Evolutionary conservation across 2,797 vertebrate species (phyloP).

Genomic region (Anguilla obscura): DNA sequence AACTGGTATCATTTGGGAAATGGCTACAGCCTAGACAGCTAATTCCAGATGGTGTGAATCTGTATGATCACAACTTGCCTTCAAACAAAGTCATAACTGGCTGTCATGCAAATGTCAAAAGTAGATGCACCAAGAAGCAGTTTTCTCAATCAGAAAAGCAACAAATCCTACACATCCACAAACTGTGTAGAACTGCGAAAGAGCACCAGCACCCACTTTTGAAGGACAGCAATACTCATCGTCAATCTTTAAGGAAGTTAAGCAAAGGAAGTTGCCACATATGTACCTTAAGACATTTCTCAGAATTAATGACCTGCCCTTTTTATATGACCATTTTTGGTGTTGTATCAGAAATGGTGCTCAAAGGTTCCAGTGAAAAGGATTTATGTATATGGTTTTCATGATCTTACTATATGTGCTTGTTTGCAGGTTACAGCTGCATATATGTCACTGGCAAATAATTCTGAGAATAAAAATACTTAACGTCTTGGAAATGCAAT

Average conservation of each 20-base stretch:
- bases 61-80: no score
- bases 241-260: background rate
- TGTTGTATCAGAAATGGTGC: background rate
- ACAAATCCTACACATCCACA: no score
- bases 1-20: no score
- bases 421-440: background rate
- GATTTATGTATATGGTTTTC: background rate
- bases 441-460: background rate
- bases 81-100: no score
- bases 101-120: no score
- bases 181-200: background rate
- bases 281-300: background rate
- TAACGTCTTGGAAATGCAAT: background rate
- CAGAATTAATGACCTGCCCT: background rate
- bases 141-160: no score
- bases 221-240: background rate
- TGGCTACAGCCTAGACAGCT: no score
- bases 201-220: background rate
- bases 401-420: background rate
- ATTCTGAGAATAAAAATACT: background rate
- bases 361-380: background rate
- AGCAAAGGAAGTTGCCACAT: background rate
- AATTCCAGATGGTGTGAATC: no score
- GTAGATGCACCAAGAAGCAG: background rate
- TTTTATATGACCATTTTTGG: background rate